phyloP scores from a whole-genome alignment of 2,113 vertebrate genomes.

The Psittacara wagleri region DNA sequence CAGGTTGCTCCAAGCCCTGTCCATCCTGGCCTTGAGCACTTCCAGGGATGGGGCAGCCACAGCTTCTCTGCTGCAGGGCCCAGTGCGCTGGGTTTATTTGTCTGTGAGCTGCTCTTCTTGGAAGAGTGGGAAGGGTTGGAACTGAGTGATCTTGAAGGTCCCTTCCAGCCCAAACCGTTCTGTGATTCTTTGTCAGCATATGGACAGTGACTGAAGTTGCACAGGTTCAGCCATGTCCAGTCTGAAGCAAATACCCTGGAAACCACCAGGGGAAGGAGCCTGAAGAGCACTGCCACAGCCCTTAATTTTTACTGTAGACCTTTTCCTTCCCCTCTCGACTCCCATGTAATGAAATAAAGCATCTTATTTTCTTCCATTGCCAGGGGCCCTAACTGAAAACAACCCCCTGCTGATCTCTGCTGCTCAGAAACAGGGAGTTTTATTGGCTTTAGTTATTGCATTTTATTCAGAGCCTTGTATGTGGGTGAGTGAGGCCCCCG shows the following conservation, averaged over 20 bases:
- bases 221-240: not conserved
- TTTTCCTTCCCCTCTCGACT: conserved; percentile 25
- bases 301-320: conserved; percentile 41
- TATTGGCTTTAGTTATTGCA: conserved; percentile 69
- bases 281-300: not conserved
- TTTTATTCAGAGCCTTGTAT: conserved; percentile 63
- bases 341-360: conserved; percentile 55
- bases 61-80: not conserved
- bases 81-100: not conserved
- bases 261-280: not conserved
- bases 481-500: conserved; percentile 54
- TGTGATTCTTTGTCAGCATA: not conserved
- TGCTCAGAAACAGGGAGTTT: conserved; percentile 58
- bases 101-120: not conserved
- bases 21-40: not conserved
- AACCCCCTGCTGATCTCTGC: conserved; percentile 57
- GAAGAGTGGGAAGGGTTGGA: not conserved
- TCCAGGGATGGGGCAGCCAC: not conserved
- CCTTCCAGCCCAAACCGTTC: not conserved
- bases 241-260: conserved; percentile 6
- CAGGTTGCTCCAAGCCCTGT: not conserved
- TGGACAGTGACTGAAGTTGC: not conserved
- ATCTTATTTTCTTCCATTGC: conserved; percentile 64
- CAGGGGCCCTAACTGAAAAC: conserved; percentile 56
- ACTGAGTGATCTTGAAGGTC: not conserved